These are phyloP conservation scores for Lasioglossum malachurum DNA, from an alignment of 2,888 invertebrate species.

Conservation along the genomic window DNA sequence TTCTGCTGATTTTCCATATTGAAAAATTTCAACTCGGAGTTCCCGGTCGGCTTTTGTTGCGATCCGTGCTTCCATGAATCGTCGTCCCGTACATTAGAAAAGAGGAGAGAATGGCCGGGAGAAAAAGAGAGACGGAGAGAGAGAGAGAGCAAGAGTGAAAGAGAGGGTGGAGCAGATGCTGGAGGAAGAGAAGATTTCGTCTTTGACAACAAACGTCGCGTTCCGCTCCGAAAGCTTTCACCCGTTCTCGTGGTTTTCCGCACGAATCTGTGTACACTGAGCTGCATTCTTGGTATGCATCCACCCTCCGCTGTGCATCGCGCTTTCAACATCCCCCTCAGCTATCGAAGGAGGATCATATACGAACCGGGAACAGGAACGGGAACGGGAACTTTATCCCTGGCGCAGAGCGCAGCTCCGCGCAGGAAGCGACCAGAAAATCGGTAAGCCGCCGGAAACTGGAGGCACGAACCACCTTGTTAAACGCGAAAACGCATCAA, in stretches of 20 bases:
- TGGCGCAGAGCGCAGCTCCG: not conserved
- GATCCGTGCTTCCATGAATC: constrained; percentile 46
- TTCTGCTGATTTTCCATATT: constrained; percentile 32
- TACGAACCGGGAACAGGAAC: constrained; percentile 15
- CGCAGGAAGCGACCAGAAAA: constrained; percentile 39
- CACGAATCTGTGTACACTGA: constrained; percentile 48
- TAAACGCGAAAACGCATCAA: constrained; percentile 20
- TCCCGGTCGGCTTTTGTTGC: constrained; percentile 57
- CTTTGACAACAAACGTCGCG: constrained; percentile 69
- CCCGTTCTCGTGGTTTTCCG: constrained; percentile 60
- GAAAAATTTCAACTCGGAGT: constrained; percentile 38
- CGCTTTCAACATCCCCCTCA: constrained; percentile 23
- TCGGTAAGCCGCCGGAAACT: constrained; percentile 38
- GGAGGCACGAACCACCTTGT: constrained; percentile 2
- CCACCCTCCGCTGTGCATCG: constrained; percentile 16
- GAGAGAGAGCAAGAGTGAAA: not conserved
- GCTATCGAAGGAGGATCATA: constrained; percentile 41
- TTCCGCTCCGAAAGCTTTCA: constrained; percentile 63
- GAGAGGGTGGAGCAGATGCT: not conserved
- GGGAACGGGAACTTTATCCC: constrained; percentile 28
- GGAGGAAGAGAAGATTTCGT: constrained; percentile 46
- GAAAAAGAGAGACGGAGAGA: not conserved
- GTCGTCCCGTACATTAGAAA: constrained; percentile 45
- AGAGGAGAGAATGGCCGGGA: not conserved
- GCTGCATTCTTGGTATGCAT: constrained; percentile 54